Evolutionary conservation across 2,113 vertebrate genomes (phyloP), one percentile per base, ranked within the genome.

Genomic region (Sturnira hondurensis): DNA sequence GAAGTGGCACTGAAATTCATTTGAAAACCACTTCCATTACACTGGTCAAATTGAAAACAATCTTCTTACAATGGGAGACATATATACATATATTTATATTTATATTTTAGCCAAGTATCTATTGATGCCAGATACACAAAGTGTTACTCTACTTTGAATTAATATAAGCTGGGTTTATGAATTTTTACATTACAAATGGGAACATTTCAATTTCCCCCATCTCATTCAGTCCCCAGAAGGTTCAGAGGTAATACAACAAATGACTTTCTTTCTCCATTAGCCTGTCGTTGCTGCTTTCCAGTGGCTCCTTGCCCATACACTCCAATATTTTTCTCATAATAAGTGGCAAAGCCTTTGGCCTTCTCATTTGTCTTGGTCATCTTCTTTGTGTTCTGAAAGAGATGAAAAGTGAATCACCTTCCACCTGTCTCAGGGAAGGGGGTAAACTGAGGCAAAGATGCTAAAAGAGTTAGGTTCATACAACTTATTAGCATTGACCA

Each of bases 151-250:
- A 38, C 43, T 93, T 61, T 91, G 83, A 96, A 73, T 91, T 95
- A 88, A 89, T 81, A n/a, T 93, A 86, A 91, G 93, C 33, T 80
- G 63, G 65, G 68, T 89, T 97, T 93, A 92, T 91, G 73, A 80
- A 95, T 73, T 89, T 93, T 96, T 91, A 73, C 36, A 54, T 91
- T 86, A 77, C 58, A 77, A 71, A 82, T 89, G 38, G 47, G 58
- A 82, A 58, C 45, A 78, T 95, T 93, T 96, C 43, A 86, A 95
- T 96, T 93, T 7, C 28, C n/a, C 15, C 83, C 38, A 56, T 77
- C 83, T 95, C 87, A 36, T 12, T 24, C 58, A 82, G 63, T 78
- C 81, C 67, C 38, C 38, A 71, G 73, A 83, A 89, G 26, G 65
- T 93, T 83, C 33, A 50, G 0, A 5, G 76, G 61, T 85, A 94